A percentile compares a stretch with the other conserved stretches of the same genome.
phyloP scores from a whole-genome alignment of 30 jellyfish, hydroid and myxozoan species.

The Hydractinia echinata region DNA sequence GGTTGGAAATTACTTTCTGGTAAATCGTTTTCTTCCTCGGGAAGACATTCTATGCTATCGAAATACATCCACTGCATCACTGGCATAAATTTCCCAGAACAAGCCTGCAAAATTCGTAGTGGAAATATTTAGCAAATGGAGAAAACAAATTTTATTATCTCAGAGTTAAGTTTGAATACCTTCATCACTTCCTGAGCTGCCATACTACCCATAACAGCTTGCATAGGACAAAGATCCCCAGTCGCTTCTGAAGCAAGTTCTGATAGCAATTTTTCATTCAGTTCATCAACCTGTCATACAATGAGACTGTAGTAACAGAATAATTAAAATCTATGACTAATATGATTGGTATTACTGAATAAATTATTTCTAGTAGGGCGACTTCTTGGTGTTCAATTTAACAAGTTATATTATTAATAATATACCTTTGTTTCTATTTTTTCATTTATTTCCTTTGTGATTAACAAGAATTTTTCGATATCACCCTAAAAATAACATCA shows the following conservation, averaged over 20 bases:
- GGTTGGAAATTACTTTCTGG: constrained; percentile 62
- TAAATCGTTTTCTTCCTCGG: constrained; percentile 68
- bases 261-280: constrained; percentile 64
- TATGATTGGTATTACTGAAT: too few relatives aligned
- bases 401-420: neutral
- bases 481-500: constrained; percentile 51
- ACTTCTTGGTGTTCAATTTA: neutral
- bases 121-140: neutral
- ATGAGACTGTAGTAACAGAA: too few relatives aligned
- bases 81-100: constrained; percentile 96
- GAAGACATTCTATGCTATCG: constrained; percentile 91
- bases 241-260: constrained; percentile 76
- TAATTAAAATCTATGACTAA: too few relatives aligned
- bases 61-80: constrained; percentile 89
- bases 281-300: constrained; percentile 46
- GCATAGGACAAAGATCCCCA: constrained; percentile 91
- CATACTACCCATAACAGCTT: constrained; percentile 96
- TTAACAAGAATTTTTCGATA: constrained; percentile 50
- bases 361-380: too few relatives aligned
- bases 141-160: neutral
- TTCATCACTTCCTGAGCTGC: constrained; percentile 99
- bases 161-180: constrained; percentile 36
- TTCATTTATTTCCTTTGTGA: constrained; percentile 65
- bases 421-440: constrained; percentile 59
- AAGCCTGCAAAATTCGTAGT: constrained; percentile 54